A percentile compares a stretch with the other conserved stretches of the same genome.
These are phyloP conservation scores for Euzetes globulus DNA, from an alignment of 2,888 invertebrate genomes.

Conservation along the genomic window DNA sequence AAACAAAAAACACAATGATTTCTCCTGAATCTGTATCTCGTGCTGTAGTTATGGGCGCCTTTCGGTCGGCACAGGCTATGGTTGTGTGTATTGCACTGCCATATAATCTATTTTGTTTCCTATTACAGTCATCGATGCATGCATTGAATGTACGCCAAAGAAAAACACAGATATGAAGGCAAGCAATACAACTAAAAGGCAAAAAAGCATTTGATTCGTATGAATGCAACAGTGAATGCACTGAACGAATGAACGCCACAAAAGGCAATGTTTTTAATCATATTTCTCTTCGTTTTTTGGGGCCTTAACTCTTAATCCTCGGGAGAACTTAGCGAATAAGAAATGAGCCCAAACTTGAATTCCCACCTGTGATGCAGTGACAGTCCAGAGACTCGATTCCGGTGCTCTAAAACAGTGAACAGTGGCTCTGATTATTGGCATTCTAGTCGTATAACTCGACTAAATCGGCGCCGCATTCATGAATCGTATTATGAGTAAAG, in stretches of 20 bases:
- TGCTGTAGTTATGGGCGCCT: slow-evolving; percentile 23
- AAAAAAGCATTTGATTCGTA: slow-evolving; percentile 21
- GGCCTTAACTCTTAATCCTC: slow-evolving; percentile 7
- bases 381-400: background rate
- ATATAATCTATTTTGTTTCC: slow-evolving; percentile 23
- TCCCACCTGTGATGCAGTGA: slow-evolving; percentile 11
- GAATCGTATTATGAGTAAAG: slow-evolving; percentile 12
- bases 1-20: background rate
- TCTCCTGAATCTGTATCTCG: background rate
- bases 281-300: background rate
- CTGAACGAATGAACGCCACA: background rate
- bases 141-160: slow-evolving; percentile 35
- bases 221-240: slow-evolving; percentile 19
- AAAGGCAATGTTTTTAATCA: slow-evolving; percentile 18
- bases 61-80: slow-evolving; percentile 14
- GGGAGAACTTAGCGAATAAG: slow-evolving; percentile 2
- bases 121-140: slow-evolving; percentile 38
- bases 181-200: slow-evolving; percentile 26
- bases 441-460: background rate
- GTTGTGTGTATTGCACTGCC: background rate
- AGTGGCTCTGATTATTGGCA: background rate
- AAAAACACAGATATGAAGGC: slow-evolving; percentile 35
- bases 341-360: slow-evolving; percentile 6
- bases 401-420: background rate
- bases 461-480: slow-evolving; percentile 10